A percentile compares a stretch with the other conserved stretches of the same genome.
Evolutionary conservation across 2,888 invertebrate genomes (phyloP).

Genomic region (Hirtodrosophila cameraria): DNA sequence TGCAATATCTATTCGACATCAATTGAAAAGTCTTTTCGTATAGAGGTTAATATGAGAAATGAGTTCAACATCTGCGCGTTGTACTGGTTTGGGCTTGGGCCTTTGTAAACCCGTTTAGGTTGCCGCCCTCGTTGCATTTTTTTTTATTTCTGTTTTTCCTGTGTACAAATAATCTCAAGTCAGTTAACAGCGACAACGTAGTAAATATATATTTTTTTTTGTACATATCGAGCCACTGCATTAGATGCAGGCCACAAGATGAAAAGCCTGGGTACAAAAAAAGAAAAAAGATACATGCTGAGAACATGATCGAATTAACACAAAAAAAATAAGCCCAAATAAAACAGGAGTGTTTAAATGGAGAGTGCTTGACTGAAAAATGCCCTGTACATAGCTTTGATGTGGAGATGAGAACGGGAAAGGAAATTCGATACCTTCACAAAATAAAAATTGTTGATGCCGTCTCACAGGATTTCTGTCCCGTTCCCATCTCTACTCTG

Average conservation of each 20-base stretch:
- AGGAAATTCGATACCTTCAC: too few relatives aligned
- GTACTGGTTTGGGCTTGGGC: conserved; percentile 50
- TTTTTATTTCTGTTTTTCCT: conserved; percentile 49
- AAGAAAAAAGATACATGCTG: conserved; percentile 43
- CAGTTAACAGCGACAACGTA: conserved; percentile 44
- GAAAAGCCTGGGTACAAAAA: conserved; percentile 40
- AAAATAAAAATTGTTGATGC: too few relatives aligned
- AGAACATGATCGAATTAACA: conserved; percentile 52
- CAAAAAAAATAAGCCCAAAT: conserved; percentile 19
- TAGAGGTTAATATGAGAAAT: conserved; percentile 62
- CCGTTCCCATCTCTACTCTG: too few relatives aligned
- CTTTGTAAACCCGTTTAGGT: conserved; percentile 67
- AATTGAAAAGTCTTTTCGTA: conserved; percentile 33
- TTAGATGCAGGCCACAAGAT: conserved; percentile 67
- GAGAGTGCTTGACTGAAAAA: neutral
- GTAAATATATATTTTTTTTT: conserved; percentile 51
- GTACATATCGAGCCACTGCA: conserved; percentile 46
- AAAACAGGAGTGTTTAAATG: neutral
- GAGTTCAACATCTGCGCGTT: conserved; percentile 68
- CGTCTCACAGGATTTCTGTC: too few relatives aligned
- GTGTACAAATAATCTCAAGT: conserved; percentile 57
- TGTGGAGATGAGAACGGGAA: too few relatives aligned
- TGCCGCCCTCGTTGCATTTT: conserved; percentile 67
- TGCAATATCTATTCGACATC: conserved; percentile 40
- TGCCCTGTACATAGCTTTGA: too few relatives aligned